These are phyloP conservation scores for Amphipoea oculea DNA, from an alignment of 2,888 invertebrate species.

Conservation along the genomic window DNA sequence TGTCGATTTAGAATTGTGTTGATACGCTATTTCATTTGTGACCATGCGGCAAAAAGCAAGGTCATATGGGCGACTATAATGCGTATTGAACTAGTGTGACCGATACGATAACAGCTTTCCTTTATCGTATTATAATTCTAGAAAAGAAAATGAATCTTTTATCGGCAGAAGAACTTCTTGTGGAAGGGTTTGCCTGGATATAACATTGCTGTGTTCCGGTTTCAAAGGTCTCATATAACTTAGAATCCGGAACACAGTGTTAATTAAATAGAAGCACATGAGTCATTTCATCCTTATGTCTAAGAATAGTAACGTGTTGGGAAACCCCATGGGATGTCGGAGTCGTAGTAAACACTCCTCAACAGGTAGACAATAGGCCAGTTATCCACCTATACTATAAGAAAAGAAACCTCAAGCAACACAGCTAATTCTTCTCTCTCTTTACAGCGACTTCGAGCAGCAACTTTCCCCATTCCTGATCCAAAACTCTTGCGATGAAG, in stretches of 20 bases:
- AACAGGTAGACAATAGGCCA: background rate
- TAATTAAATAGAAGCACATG: background rate
- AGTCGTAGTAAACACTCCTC: background rate
- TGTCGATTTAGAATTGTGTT: conserved; percentile 25
- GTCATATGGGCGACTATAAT: conserved; percentile 9
- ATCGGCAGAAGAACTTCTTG: background rate
- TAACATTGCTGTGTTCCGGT: background rate
- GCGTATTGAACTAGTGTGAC: conserved; percentile 7
- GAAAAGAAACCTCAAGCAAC: background rate
- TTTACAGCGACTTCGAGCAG: conserved; percentile 89
- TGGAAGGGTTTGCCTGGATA: no score
- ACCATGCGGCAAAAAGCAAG: conserved; percentile 43
- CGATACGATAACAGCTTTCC: conserved; percentile 25
- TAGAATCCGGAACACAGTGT: background rate
- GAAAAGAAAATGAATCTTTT: background rate
- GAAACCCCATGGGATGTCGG: background rate
- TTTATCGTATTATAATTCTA: background rate
- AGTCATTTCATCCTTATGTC: background rate
- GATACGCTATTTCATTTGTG: conserved; percentile 17
- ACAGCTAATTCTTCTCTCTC: background rate
- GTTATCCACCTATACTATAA: background rate
- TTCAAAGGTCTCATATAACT: background rate
- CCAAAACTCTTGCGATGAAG: conserved; percentile 86
- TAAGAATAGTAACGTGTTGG: background rate
- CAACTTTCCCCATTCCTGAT: conserved; percentile 90